Evolutionary conservation across 2,113 vertebrate species (phyloP).

Genomic region (Petrocephalus microphthalmus): DNA sequence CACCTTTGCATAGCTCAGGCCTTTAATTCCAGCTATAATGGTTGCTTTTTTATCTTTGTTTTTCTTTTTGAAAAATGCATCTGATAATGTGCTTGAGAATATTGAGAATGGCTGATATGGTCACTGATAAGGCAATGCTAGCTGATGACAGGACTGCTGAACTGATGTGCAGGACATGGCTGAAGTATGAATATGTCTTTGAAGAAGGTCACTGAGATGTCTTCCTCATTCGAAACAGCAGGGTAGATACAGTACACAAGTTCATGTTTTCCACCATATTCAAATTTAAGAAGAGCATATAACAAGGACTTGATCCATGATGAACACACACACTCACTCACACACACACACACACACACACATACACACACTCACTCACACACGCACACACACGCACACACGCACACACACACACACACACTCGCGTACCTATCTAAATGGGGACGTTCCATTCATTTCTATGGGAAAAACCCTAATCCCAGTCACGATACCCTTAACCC

Average conservation of each 20-base stretch:
- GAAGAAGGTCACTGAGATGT: conserved; percentile 4
- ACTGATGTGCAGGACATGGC: conserved; percentile 31
- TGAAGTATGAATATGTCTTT: conserved; percentile 16
- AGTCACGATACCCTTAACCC: too few relatives aligned
- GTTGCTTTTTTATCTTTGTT: conserved; percentile 1
- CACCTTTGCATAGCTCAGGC: conserved; percentile 12
- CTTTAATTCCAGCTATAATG: conserved; percentile 26
- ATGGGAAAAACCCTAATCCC: too few relatives aligned
- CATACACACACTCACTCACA: too few relatives aligned
- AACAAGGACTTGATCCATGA: background rate
- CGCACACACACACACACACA: too few relatives aligned
- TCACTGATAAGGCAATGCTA: conserved; percentile 12
- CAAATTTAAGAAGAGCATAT: background rate
- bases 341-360: too few relatives aligned
- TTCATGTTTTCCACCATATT: background rate
- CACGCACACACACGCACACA: too few relatives aligned
- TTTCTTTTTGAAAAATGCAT: conserved; percentile 22
- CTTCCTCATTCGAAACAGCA: background rate
- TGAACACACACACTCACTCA: background rate
- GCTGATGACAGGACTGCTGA: conserved; percentile 25
- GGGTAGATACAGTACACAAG: background rate
- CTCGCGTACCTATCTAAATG: too few relatives aligned
- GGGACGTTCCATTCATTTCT: too few relatives aligned
- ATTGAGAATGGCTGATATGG: conserved; percentile 32
- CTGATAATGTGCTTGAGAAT: conserved; percentile 33